Evolutionary conservation across 1,140 invertebrate species (phyloP).

Genomic region (Mactra quadrangularis): DNA sequence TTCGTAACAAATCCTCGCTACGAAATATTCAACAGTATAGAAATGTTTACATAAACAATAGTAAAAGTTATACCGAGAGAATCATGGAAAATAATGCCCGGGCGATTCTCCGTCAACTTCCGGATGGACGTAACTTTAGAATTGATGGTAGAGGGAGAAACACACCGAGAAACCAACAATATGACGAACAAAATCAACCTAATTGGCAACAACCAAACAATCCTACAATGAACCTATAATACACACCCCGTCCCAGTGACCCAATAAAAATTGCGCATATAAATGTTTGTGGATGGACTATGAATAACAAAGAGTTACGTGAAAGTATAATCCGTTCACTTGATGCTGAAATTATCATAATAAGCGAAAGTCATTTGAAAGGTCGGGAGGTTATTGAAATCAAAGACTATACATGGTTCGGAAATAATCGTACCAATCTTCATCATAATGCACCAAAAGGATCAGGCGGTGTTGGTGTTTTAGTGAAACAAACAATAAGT

Average conservation of each 20-base stretch:
- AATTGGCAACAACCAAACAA: no score
- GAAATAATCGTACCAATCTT: neutral
- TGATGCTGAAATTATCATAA: neutral
- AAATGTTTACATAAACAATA: slow-evolving; percentile 33
- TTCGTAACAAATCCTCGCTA: slow-evolving; percentile 23
- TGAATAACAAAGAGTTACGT: neutral
- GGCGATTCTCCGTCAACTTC: slow-evolving; percentile 22
- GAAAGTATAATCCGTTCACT: neutral
- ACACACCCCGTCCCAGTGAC: neutral
- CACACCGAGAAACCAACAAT: neutral
- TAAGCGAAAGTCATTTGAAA: slow-evolving; percentile 5
- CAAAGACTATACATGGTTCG: slow-evolving; percentile 1
- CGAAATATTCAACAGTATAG: slow-evolving; percentile 7
- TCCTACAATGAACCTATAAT: neutral
- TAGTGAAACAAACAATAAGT: neutral
- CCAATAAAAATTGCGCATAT: slow-evolving; percentile 4
- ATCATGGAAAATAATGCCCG: slow-evolving; percentile 46
- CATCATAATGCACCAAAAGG: slow-evolving; percentile 8
- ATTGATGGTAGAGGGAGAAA: neutral
- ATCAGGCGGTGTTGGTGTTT: slow-evolving; percentile 8
- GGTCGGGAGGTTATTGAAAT: neutral
- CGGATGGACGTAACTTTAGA: neutral
- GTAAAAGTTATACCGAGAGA: slow-evolving; percentile 29
- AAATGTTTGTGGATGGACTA: slow-evolving; percentile 27
- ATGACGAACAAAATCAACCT: neutral